Conservation (phyloP, 1,140 invertebrate species). For the Temnothorax longispinosus region DNA sequence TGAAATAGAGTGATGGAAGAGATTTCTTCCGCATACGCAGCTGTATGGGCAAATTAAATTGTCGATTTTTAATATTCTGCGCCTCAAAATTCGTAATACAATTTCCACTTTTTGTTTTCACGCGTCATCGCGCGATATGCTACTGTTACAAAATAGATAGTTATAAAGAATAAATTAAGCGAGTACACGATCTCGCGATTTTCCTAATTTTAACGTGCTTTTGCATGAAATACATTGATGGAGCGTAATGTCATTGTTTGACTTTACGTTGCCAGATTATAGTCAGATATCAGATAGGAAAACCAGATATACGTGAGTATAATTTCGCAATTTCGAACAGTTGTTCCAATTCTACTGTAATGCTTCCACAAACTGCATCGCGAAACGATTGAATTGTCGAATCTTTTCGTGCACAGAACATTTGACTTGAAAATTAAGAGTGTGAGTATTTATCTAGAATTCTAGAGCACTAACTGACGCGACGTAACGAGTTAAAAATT, state of each 20-base stretch:
- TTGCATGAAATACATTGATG: slow-evolving; percentile 2
- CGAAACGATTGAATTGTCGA: background rate
- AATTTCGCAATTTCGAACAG: slow-evolving; percentile 30
- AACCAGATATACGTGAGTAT: background rate
- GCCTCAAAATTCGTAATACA: background rate
- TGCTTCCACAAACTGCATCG: background rate
- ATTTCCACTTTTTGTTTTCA: slow-evolving; percentile 41
- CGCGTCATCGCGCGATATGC: too few species aligned
- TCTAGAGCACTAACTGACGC: too few species aligned
- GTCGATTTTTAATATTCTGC: slow-evolving; percentile 60
- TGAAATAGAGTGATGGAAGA: slow-evolving; percentile 31
- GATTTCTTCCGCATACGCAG: background rate
- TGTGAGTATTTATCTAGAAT: background rate
- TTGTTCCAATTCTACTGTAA: background rate
- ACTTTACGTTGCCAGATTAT: background rate
- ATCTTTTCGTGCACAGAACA: background rate
- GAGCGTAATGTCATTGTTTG: slow-evolving; percentile 38
- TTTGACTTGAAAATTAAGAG: slow-evolving; percentile 3
- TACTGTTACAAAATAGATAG: background rate
- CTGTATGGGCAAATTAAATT: slow-evolving; percentile 40
- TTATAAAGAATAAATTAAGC: slow-evolving; percentile 33
- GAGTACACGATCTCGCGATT: slow-evolving; percentile 9
- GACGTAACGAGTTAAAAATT: background rate
- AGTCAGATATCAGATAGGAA: background rate
- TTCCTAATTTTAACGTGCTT: slow-evolving; percentile 2